These are phyloP conservation scores for Gambusia holbrooki DNA, from an alignment of 2,113 vertebrate species.

Conservation along the genomic window DNA sequence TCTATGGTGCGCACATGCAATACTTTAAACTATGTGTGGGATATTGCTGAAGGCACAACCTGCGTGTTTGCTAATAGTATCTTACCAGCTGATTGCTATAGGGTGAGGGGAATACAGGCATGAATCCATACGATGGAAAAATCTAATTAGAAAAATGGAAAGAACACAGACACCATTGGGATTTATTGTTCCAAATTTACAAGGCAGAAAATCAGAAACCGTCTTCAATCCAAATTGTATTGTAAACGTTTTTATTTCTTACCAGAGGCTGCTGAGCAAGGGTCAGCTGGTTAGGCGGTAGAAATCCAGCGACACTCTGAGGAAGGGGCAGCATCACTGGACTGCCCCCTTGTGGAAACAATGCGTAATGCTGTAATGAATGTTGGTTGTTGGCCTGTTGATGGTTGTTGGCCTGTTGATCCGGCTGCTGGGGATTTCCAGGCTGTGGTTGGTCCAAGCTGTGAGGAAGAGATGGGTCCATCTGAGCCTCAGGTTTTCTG, in stretches of 20 bases:
- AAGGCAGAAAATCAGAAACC: neutral
- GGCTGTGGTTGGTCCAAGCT: conserved; percentile 35
- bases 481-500: conserved; percentile 16
- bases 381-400: conserved; percentile 12
- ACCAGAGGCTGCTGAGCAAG: conserved; percentile 57
- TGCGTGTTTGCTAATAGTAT: neutral
- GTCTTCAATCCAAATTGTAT: neutral
- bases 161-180: neutral
- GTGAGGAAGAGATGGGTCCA: conserved; percentile 21
- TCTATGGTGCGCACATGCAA: neutral
- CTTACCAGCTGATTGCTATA: conserved; percentile 64
- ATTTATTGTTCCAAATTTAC: neutral
- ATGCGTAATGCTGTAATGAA: conserved; percentile 43
- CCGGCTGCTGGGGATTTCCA: conserved; percentile 22
- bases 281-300: conserved; percentile 28
- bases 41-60: conserved; percentile 11
- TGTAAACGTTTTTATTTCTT: neutral
- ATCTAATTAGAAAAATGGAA: conserved; percentile 38
- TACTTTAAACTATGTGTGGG: conserved; percentile 1
- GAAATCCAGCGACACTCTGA: conserved; percentile 11
- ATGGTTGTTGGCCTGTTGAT: conserved; percentile 16
- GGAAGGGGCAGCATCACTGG: conserved; percentile 44
- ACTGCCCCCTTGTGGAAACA: conserved; percentile 51
- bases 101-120: conserved; percentile 46
- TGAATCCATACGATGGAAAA: conserved; percentile 54